These are phyloP conservation scores for Cynaeus angustus DNA, from an alignment of 2,888 invertebrate species.

Conservation along the genomic window DNA sequence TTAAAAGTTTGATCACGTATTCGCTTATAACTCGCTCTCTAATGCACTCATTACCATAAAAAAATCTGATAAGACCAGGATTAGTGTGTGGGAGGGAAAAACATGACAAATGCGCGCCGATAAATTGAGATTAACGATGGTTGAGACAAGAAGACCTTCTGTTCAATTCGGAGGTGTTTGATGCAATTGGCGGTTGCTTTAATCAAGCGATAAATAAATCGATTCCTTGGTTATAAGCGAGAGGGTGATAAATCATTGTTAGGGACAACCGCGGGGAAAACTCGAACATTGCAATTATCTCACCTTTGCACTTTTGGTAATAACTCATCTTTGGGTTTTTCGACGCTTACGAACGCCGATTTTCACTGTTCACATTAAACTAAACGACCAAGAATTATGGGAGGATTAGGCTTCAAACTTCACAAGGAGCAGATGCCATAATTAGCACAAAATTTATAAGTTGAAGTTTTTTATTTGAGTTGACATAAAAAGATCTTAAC, in stretches of 20 bases:
- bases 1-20: conserved; percentile 19
- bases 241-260: conserved; percentile 44
- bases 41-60: conserved; percentile 22
- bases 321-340: conserved; percentile 16
- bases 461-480: too few relatives aligned
- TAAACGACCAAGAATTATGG: too few relatives aligned
- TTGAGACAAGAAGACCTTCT: conserved; percentile 39
- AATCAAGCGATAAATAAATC: conserved; percentile 41
- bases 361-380: not conserved
- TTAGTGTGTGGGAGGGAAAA: conserved; percentile 3
- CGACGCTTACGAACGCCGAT: not conserved
- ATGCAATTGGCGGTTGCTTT: conserved; percentile 38
- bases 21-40: not conserved
- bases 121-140: conserved; percentile 42
- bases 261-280: conserved; percentile 23
- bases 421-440: conserved; percentile 1
- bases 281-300: conserved; percentile 26
- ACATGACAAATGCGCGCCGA: conserved; percentile 27
- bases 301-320: conserved; percentile 25
- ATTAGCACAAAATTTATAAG: too few relatives aligned
- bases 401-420: not conserved
- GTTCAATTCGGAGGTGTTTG: conserved; percentile 35
- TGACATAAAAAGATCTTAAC: too few relatives aligned
- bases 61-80: conserved; percentile 32
- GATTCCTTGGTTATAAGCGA: conserved; percentile 39